A percentile compares a stretch with the other conserved stretches of the same genome.
These are phyloP conservation scores for Lacerta viridis DNA, from an alignment of 2,797 vertebrate species.

Conservation along the genomic window DNA sequence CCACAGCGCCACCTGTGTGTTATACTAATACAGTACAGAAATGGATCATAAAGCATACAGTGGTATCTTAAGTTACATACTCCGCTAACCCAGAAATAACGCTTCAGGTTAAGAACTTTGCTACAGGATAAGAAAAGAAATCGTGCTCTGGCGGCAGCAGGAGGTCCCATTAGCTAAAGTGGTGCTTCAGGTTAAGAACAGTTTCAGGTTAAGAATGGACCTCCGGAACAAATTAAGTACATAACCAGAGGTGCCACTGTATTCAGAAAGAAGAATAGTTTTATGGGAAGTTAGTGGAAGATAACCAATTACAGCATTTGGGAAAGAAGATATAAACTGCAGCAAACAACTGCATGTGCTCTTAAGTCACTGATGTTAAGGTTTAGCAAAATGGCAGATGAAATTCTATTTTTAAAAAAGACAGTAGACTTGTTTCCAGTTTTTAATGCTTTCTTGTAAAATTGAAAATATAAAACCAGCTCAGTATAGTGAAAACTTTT, in stretches of 20 bases:
- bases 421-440: conserved; percentile 79
- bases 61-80: too few species aligned
- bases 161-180: too few species aligned
- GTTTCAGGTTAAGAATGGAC: too few species aligned
- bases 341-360: conserved; percentile 10
- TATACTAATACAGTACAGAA: not conserved
- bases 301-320: not conserved
- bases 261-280: conserved; percentile 8
- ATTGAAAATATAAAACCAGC: conserved; percentile 85
- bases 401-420: conserved; percentile 45
- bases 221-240: too few species aligned
- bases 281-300: not conserved
- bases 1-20: too few species aligned
- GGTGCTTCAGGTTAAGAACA: too few species aligned
- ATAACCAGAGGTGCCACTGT: too few species aligned
- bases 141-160: too few species aligned
- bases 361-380: conserved; percentile 24
- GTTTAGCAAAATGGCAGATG: not conserved
- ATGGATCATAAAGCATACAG: not conserved
- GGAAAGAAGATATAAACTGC: not conserved
- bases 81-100: too few species aligned
- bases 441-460: conserved; percentile 88
- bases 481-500: conserved; percentile 76
- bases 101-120: too few species aligned
- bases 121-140: too few species aligned